phyloP scores from a whole-genome alignment of 1,140 invertebrate genomes.

The Drosophila busckii region DNA sequence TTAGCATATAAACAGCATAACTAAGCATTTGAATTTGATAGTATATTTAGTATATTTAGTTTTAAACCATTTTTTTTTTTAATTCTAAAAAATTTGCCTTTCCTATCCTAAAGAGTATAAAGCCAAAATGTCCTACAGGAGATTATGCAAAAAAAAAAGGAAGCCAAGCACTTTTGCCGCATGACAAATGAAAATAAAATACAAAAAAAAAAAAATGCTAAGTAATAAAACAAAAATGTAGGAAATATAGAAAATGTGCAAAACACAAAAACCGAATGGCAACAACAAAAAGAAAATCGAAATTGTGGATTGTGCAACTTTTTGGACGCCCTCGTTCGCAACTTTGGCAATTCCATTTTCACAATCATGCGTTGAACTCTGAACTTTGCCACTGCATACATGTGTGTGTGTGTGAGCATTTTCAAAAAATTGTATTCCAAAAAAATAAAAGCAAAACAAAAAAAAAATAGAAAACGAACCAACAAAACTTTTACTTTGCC shows the following conservation, averaged over 20 bases:
- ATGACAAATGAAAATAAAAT: constrained; percentile 24
- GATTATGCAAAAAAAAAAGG: constrained; percentile 54
- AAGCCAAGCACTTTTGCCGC: constrained; percentile 26
- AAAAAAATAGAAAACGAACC: constrained; percentile 35
- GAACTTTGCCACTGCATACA: constrained; percentile 45
- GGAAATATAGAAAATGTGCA: constrained; percentile 22
- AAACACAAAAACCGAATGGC: constrained; percentile 1
- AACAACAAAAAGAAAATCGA: constrained; percentile 3
- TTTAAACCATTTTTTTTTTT: too few species aligned
- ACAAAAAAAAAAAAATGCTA: constrained; percentile 11
- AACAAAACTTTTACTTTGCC: constrained; percentile 50
- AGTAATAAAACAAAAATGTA: constrained; percentile 2
- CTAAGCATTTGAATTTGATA: too few species aligned
- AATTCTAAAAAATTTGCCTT: too few species aligned
- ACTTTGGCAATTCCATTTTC: constrained; percentile 73
- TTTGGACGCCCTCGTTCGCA: constrained; percentile 41
- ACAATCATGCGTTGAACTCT: constrained; percentile 74
- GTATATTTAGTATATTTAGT: too few species aligned
- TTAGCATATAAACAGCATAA: too few species aligned
- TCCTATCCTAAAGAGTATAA: not conserved
- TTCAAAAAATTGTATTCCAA: constrained; percentile 60
- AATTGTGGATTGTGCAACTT: constrained; percentile 43
- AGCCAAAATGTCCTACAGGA: constrained; percentile 22
- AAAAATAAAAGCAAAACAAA: constrained; percentile 73
- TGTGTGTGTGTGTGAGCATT: constrained; percentile 34